Conservation (phyloP, 2,888 invertebrate species). For the Drosophila crucigera region DNA sequence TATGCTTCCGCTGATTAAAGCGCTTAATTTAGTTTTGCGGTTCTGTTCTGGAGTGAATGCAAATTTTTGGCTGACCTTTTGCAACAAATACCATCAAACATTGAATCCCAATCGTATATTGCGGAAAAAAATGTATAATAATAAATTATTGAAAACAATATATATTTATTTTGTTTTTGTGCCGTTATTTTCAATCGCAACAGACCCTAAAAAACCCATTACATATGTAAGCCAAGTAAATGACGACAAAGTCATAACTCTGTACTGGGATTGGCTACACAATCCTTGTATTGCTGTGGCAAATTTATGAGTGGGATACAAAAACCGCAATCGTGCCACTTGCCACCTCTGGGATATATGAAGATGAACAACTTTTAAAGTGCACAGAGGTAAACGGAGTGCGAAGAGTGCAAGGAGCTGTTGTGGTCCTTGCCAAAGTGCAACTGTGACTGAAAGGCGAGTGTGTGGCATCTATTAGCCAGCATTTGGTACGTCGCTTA, state of each 20-base stretch:
- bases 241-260: background rate
- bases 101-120: background rate
- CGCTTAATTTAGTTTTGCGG: background rate
- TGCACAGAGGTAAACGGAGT: constrained; percentile 9
- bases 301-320: constrained; percentile 35
- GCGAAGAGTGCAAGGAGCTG: background rate
- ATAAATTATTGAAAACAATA: background rate
- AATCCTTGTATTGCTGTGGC: constrained; percentile 22
- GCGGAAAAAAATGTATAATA: background rate
- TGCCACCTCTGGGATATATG: constrained; percentile 40
- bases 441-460: constrained; percentile 21
- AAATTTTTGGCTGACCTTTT: background rate
- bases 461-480: constrained; percentile 57
- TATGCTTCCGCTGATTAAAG: background rate
- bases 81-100: background rate
- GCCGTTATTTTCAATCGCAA: background rate
- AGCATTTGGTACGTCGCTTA: constrained; percentile 49
- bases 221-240: constrained; percentile 23
- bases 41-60: background rate
- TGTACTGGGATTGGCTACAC: constrained; percentile 18
- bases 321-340: constrained; percentile 28
- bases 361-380: constrained; percentile 23
- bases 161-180: background rate
- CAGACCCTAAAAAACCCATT: constrained; percentile 1
- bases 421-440: constrained; percentile 18